Evolutionary conservation across 2,113 vertebrate species (phyloP), one percentile per base, ranked within the genome.

Genomic region (Spheniscus mendiculus): DNA sequence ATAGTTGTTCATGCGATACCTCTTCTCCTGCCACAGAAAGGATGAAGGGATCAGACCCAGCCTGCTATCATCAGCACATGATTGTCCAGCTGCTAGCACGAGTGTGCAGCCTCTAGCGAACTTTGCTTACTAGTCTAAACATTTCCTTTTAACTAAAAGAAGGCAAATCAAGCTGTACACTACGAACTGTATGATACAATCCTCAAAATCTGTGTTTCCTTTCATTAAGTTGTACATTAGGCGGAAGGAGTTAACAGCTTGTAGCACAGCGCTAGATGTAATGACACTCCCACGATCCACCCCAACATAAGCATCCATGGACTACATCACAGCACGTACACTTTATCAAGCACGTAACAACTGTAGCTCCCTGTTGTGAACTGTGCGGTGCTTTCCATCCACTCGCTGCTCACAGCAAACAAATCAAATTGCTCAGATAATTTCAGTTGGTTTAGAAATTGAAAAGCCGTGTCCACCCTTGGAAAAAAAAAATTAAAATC

Each of bases 291-390:
- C 36, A 32, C 0, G 0, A 29, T 19, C 38, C 52, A 49, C 7
- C 49, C 42, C 65, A 45, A 25, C 2, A 0, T 15, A 36, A 61
- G 50, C 1, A 0, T 4, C 69, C 27, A 8, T 0, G 4, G 70
- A 11, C 27, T 7, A 18, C 6, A 0, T 44, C 36, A 29, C 49
- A 15, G 59, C 0, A 0, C 2, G 0, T 4, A 11, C 0, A 4
- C 47, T 63, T 59, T 22, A 34, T 1, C 0, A 0, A 52, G 65
- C 79, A 4, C 1, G 0, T 4, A 36, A 52, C 38, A 8, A 26
- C n/a, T 0, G 8, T 4, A 32, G 71, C 52, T 80, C 74, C 62
- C 79, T 1, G 26, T 0, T 0, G 34, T 3, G 42, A 50, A 7
- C 36, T 9, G 6, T 15, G 58, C 9, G 2, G 58, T 25, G 58